Conservation (phyloP, 2,888 invertebrate species). For the Onchidella celtica region DNA sequence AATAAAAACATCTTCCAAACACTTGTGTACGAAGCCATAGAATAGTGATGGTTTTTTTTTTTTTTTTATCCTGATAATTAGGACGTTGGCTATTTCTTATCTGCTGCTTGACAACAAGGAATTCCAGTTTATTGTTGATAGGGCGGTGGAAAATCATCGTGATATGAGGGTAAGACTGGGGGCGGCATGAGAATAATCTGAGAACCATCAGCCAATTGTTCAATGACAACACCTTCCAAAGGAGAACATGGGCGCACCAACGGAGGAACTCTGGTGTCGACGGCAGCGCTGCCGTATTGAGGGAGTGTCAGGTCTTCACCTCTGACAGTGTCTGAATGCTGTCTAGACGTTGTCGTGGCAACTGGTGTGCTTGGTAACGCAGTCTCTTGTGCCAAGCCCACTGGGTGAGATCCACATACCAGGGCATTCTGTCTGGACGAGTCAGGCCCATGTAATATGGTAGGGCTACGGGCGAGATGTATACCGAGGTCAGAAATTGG, state of each 20-base stretch:
- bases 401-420: neutral
- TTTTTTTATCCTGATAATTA: no score
- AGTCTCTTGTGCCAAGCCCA: no score
- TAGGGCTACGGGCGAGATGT: no score
- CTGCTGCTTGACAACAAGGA: no score
- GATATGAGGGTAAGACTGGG: slow-evolving; percentile 11
- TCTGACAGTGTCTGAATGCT: neutral
- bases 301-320: neutral
- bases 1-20: no score
- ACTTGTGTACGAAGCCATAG: no score
- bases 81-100: no score
- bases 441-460: no score
- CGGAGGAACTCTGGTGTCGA: neutral
- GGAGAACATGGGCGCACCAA: neutral
- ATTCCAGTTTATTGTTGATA: slow-evolving; percentile 13
- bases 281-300: neutral
- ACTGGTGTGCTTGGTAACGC: no score
- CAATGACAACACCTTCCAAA: slow-evolving; percentile 14
- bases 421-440: no score
- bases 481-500: no score
- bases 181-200: slow-evolving; percentile 31
- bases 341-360: neutral
- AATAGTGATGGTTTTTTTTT: no score
- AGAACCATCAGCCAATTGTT: slow-evolving; percentile 26
- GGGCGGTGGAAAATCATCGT: slow-evolving; percentile 32